Percentiles rank a stretch among this genome's conserved stretches.
Evolutionary conservation across 64 coral and sea anemone genomes (phyloP).

Genomic region (Catalaphyllia jardinei): DNA sequence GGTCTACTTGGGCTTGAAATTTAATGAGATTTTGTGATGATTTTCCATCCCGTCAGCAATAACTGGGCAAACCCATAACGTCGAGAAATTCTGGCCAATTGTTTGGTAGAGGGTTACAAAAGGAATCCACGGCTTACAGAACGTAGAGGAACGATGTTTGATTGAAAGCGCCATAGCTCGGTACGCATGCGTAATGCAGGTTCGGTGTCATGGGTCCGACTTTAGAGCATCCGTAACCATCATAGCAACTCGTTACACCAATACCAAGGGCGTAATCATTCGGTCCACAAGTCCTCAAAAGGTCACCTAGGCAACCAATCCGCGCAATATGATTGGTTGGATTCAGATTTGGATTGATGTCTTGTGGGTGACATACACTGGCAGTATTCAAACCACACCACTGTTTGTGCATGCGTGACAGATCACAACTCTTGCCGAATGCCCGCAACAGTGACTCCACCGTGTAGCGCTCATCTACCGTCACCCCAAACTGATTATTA

Average conservation of each 20-base stretch:
- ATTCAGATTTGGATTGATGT: constrained; percentile 91
- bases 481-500: constrained; percentile 95
- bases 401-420: constrained; percentile 66
- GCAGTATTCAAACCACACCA: constrained; percentile 96
- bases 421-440: constrained; percentile 84
- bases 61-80: constrained; percentile 30
- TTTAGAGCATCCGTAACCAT: constrained; percentile 85
- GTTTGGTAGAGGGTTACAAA: background rate
- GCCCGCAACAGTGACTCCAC: constrained; percentile 64
- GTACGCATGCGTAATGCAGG: constrained; percentile 82
- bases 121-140: constrained; percentile 3
- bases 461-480: constrained; percentile 78
- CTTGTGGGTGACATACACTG: constrained; percentile 86
- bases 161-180: constrained; percentile 82
- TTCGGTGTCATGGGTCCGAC: constrained; percentile 85
- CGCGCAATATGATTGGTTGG: constrained; percentile 94
- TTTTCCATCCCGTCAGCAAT: constrained; percentile 61
- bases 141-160: constrained; percentile 86
- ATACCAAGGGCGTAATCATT: constrained; percentile 89
- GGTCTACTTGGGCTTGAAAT: background rate
- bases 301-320: constrained; percentile 89
- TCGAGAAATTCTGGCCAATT: background rate
- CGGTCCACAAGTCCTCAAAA: constrained; percentile 82
- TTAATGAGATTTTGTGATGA: background rate
- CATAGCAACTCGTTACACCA: constrained; percentile 86